Percentiles rank a stretch among this genome's conserved stretches.
Conservation (phyloP, 1,140 invertebrate genomes). For the Drosophila saltans region DNA sequence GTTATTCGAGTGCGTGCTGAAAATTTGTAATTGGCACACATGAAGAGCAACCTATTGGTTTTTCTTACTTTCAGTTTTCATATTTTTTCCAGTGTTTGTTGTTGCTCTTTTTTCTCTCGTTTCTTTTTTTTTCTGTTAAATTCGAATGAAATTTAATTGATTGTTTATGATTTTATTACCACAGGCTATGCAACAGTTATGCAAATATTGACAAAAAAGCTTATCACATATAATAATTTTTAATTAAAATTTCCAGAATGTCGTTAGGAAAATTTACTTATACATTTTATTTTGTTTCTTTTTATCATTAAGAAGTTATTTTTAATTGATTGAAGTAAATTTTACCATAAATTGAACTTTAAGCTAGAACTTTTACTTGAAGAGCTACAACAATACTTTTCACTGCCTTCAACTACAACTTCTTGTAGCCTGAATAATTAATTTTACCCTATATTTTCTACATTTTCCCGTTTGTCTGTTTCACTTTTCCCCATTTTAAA, state of each 20-base stretch:
- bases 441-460: slow-evolving; percentile 25
- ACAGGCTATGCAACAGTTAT: slow-evolving; percentile 1
- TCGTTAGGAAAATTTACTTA: not conserved
- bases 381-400: not conserved
- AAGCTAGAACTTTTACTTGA: too few species aligned
- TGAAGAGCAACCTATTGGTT: slow-evolving; percentile 58
- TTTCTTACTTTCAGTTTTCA: slow-evolving; percentile 14
- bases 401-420: not conserved
- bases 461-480: slow-evolving; percentile 1
- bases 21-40: slow-evolving; percentile 52
- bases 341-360: not conserved
- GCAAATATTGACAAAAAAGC: not conserved
- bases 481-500: too few species aligned
- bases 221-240: not conserved
- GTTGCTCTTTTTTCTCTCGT: not conserved
- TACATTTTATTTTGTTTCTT: not conserved
- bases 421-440: slow-evolving; percentile 46
- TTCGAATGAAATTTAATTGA: slow-evolving; percentile 17
- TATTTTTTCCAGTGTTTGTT: not conserved
- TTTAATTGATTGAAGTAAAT: not conserved
- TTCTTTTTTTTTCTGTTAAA: not conserved
- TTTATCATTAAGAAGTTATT: not conserved
- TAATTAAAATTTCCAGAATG: not conserved
- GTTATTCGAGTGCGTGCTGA: slow-evolving; percentile 60
- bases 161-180: slow-evolving; percentile 3